phyloP scores from a whole-genome alignment of 2,888 invertebrate species.

The Leptopilina drosophilae region DNA sequence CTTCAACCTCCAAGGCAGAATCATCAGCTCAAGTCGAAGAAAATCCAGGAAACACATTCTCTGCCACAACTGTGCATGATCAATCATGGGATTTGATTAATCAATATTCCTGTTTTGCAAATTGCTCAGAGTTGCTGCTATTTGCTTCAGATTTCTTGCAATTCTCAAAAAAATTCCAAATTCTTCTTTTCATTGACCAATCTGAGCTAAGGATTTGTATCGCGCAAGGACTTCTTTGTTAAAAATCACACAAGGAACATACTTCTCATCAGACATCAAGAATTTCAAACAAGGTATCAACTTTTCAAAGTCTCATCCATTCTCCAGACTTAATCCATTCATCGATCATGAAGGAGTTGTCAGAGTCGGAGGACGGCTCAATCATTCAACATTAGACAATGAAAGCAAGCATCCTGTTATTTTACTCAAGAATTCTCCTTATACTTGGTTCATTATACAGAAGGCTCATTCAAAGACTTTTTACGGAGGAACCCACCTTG shows the following conservation, averaged over 20 bases:
- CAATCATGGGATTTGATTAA: background rate
- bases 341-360: background rate
- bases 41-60: too few species aligned
- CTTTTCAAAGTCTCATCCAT: background rate
- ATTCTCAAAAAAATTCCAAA: background rate
- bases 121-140: background rate
- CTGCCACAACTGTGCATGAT: too few species aligned
- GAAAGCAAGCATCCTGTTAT: conserved; percentile 34
- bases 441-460: conserved; percentile 47
- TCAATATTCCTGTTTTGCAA: background rate
- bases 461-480: conserved; percentile 49
- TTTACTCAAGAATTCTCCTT: conserved; percentile 40
- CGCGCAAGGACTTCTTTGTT: background rate
- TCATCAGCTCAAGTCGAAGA: too few species aligned
- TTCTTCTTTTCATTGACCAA: background rate
- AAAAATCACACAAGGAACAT: background rate
- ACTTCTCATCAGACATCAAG: background rate
- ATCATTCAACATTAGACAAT: background rate
- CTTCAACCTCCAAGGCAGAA: too few species aligned
- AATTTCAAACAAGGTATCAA: background rate
- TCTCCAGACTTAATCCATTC: background rate
- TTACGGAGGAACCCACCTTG: conserved; percentile 42
- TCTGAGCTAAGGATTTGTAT: background rate
- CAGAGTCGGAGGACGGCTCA: background rate
- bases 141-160: background rate